Conservation (phyloP, 2,797 vertebrate species). For the Chrysolophus pictus region DNA sequence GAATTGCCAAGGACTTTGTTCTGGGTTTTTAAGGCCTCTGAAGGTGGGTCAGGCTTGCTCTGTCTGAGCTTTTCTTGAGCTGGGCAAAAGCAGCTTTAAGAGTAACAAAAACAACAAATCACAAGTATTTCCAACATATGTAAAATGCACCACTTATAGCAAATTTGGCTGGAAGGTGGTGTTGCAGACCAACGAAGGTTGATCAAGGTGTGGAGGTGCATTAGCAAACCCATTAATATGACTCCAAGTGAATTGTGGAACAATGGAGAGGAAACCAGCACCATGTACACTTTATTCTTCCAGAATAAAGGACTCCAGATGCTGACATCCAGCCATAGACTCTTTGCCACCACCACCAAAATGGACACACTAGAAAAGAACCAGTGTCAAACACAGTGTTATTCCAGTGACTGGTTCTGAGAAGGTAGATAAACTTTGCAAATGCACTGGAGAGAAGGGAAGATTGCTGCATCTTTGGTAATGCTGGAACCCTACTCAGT, state of each 20-base stretch:
- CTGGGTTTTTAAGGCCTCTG: not conserved
- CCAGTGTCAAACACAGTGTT: not conserved
- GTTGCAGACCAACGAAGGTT: not conserved
- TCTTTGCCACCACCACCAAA: not conserved
- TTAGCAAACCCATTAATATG: not conserved
- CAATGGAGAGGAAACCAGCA: not conserved
- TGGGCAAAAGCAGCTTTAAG: not conserved
- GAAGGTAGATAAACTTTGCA: not conserved
- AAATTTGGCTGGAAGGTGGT: not conserved
- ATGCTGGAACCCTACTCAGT: not conserved
- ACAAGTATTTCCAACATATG: not conserved
- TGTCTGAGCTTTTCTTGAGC: not conserved
- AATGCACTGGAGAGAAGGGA: not conserved
- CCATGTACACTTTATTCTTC: not conserved
- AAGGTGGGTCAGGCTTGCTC: not conserved
- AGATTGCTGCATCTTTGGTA: slow-evolving; percentile 6
- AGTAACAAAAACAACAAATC: not conserved
- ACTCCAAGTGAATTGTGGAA: not conserved
- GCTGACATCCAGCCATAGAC: not conserved
- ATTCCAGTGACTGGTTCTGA: not conserved
- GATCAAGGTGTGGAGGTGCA: not conserved
- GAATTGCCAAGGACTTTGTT: not conserved
- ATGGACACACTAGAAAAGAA: not conserved
- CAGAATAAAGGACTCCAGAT: not conserved
- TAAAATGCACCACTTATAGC: not conserved